Evolutionary conservation across 2,888 invertebrate genomes (phyloP).

Genomic region (Tribolium freemani): DNA sequence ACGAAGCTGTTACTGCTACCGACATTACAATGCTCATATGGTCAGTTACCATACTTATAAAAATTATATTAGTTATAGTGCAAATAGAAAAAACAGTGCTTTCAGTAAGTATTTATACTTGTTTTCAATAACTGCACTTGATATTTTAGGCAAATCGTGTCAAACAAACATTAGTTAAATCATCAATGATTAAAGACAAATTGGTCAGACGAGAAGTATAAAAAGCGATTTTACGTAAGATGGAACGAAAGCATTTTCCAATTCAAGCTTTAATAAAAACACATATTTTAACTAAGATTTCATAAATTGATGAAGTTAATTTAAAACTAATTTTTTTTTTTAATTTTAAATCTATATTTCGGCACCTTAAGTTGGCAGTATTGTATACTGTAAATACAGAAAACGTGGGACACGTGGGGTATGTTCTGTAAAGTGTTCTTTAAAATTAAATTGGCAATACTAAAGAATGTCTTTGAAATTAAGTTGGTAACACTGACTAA

Average conservation of each 20-base stretch:
- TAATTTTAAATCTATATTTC: too few species aligned
- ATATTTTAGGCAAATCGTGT: slow-evolving; percentile 2
- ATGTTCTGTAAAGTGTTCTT: too few species aligned
- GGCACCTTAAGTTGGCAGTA: not conserved
- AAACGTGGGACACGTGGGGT: too few species aligned
- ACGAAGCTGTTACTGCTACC: not conserved
- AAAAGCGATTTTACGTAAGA: not conserved
- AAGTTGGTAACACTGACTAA: too few species aligned
- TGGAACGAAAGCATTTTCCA: not conserved
- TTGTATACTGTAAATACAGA: too few species aligned
- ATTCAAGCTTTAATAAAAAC: too few species aligned
- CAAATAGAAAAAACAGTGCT: not conserved
- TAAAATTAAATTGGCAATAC: too few species aligned
- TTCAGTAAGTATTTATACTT: not conserved
- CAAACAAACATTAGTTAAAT: not conserved
- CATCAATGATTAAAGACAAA: not conserved
- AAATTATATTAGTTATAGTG: not conserved
- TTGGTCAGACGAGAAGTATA: not conserved
- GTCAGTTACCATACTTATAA: not conserved
- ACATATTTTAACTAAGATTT: too few species aligned
- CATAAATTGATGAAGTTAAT: too few species aligned
- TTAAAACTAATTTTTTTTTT: too few species aligned
- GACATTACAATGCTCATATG: not conserved
- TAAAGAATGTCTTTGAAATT: too few species aligned
- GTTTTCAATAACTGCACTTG: not conserved